phyloP scores from a whole-genome alignment of 2,113 vertebrate species.

The Phrynosoma platyrhinos region DNA sequence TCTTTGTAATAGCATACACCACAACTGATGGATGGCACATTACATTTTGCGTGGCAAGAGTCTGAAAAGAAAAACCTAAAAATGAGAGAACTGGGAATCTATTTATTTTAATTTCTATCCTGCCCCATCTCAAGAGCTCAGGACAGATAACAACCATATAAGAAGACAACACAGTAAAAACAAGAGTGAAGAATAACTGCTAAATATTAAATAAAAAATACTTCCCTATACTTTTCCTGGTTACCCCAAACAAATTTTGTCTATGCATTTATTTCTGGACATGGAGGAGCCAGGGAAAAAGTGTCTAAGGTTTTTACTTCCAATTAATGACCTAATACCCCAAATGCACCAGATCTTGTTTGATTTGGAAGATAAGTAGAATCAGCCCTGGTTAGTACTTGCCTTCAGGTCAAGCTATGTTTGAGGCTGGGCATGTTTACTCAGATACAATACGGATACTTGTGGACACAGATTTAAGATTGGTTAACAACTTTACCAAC shows the following conservation, averaged over 20 bases:
- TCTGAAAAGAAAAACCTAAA: conserved; percentile 27
- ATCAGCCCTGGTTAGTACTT: background rate
- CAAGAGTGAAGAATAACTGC: background rate
- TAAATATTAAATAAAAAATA: background rate
- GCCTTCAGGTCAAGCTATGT: background rate
- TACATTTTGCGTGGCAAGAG: conserved; percentile 34
- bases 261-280: background rate
- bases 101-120: conserved; percentile 4
- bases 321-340: background rate
- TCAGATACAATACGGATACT: too few species aligned
- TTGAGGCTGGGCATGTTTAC: too few species aligned
- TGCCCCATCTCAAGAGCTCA: background rate
- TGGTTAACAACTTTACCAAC: background rate
- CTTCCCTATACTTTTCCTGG: background rate
- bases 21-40: conserved; percentile 31
- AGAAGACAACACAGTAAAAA: background rate
- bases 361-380: background rate
- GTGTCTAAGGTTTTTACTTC: background rate
- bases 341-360: background rate
- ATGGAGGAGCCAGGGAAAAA: background rate
- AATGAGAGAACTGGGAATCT: background rate
- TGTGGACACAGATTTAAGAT: background rate
- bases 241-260: background rate
- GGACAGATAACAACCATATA: background rate
- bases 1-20: conserved; percentile 21